Evolutionary conservation across 2,113 vertebrate species (phyloP).

Genomic region (Sialia sialis): DNA sequence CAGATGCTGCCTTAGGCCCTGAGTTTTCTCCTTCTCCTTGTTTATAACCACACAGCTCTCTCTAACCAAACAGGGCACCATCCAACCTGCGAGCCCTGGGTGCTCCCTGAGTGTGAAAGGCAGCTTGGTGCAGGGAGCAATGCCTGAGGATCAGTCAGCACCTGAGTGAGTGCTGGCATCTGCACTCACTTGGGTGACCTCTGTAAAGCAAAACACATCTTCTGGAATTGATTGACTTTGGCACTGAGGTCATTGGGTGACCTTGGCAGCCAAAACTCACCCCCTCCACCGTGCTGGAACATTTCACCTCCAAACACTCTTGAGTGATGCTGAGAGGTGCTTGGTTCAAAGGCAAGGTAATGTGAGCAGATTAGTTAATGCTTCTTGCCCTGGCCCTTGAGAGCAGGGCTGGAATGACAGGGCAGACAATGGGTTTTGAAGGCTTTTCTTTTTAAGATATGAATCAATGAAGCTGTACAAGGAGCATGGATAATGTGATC

Average conservation of each 20-base stretch:
- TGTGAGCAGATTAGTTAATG: conserved; percentile 58
- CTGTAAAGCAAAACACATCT: not conserved
- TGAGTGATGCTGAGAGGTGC: not conserved
- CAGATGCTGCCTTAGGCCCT: not conserved
- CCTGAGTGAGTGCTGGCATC: not conserved
- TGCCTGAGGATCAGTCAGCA: not conserved
- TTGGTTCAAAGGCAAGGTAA: conserved; percentile 40
- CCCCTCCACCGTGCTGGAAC: rapidly evolving
- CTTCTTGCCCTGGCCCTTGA: conserved; percentile 42
- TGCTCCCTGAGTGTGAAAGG: not conserved
- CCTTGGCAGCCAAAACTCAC: not conserved
- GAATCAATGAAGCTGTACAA: conserved; percentile 53
- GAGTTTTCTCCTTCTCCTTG: not conserved
- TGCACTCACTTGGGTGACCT: not conserved
- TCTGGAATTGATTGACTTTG: not conserved
- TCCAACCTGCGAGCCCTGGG: rapidly evolving
- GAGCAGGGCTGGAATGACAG: conserved; percentile 21
- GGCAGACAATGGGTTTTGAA: conserved; percentile 57
- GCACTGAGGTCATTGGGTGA: not conserved
- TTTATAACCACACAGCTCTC: not conserved
- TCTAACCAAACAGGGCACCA: not conserved
- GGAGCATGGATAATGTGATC: conserved; percentile 47
- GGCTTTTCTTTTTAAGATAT: conserved; percentile 64
- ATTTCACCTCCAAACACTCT: not conserved
- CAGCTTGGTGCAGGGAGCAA: rapidly evolving